Evolutionary conservation across 2,888 invertebrate genomes (phyloP), one percentile per base, ranked within the genome.

Genomic region (Heliconius ethilla): DNA sequence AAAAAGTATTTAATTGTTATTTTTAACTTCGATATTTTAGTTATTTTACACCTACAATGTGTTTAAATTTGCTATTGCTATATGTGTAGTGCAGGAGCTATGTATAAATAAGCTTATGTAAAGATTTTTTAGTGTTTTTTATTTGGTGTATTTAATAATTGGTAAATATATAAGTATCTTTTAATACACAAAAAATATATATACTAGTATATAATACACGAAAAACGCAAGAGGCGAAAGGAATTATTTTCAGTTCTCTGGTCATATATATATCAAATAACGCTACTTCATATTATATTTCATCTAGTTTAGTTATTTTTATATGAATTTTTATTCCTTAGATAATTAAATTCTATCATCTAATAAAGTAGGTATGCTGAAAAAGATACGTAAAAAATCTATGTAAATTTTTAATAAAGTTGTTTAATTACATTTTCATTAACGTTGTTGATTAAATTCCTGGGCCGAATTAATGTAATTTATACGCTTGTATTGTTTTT

Each of bases 401-500:
- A 51, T 29, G 22, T 76, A 37, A 22, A 62, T 62, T 40, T 63
- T 69, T 29, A 70, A n/a, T 29, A 62, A 18, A 55, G 63, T 69
- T 63, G 18, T 70, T 76, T 63, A 70, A 76, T 76, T 70, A 45
- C 13, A 45, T 76, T 76, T 76, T 76, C 62, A 76, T 70, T 63
- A 70, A 11, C 45, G 45, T 70, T 76, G 29, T 75, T 69, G 59
- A 75, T 69, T 51, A 70, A 76, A 70, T 45, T 70, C 70, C 45
- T 63, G 15, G 33, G n/a, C 63, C 45, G 18, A 62, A 62, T 63
- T 59, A 51, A 76, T 63, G 59, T 63, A 40, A 70, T 70, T 63
- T 76, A n/a, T 45, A 45, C 40, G 63, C 45, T 70, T 63, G 59
- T 70, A 45, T 66, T 70, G 40, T 45, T 62, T 69, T 70, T 76